Evolutionary conservation across 2,888 invertebrate genomes (phyloP), one percentile per base, ranked within the genome.

Genomic region (Caradrina clavipalpis): DNA sequence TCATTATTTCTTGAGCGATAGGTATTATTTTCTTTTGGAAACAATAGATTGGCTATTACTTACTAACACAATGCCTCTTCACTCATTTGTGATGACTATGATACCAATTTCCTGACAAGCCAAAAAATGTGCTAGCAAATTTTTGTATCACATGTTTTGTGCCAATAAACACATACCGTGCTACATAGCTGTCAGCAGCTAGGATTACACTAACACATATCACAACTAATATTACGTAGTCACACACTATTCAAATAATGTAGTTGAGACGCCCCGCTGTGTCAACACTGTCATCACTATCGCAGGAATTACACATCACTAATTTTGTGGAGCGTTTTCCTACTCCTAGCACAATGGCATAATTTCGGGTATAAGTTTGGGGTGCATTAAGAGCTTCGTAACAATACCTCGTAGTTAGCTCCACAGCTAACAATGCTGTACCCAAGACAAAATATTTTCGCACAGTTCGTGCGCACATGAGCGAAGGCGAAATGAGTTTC

Each of bases 231-330:
- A 76, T 51, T 45, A 45, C 39, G 17, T 7, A 26, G 45, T 51
- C 58, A 55, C 64, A 70, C 61, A 50, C 61, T 47, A 63, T 69
- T 39, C 58, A 62, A 72, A 59, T 70, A 64, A 31, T 51, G 26
- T 54, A 42, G 5, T 6, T 3, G 51, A 31, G 55, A 56, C 54
- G 22, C 54, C 45, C 49, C 50, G n/a, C 54, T 72, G 47, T 13
- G 45, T 68, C 47, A 57, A 72, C 67, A 72, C 66, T 51, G 47
- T 55, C 62, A 51, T 11, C 76, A 49, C 56, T 73, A 73, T 76
- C 76, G 4, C 22, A 39, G 59, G 76, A 68, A 76, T 73, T 57
- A 60, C 76, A 76, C 60, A 17, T 53, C 73, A 76, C 73, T 56
- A 76, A 76, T 76, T 73, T 47, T 50, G 76, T 59, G 49, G n/a